Percentiles rank a stretch among this genome's conserved stretches.
phyloP scores from a whole-genome alignment of 2,888 invertebrate genomes.

The Aethes cnicana region DNA sequence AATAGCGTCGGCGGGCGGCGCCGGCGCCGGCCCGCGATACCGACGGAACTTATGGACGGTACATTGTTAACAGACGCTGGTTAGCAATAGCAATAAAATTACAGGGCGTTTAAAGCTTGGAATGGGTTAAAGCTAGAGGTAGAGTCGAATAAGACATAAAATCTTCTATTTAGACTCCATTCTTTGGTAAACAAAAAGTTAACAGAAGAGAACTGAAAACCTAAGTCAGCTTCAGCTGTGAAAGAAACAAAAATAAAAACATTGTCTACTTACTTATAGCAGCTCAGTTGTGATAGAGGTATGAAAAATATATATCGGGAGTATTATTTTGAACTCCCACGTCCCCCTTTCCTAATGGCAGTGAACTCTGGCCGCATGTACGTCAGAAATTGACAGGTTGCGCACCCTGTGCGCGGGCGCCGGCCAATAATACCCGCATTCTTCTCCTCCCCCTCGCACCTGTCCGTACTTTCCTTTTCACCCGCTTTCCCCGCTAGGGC shows the following conservation, averaged over 20 bases:
- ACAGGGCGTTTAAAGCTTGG: neutral
- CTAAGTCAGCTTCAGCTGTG: no score
- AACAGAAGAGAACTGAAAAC: no score
- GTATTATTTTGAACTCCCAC: neutral
- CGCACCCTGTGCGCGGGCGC: conserved; percentile 65
- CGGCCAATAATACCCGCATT: conserved; percentile 76
- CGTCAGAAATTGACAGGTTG: conserved; percentile 9
- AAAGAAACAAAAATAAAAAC: no score
- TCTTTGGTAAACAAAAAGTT: no score
- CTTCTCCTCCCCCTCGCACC: conserved; percentile 63
- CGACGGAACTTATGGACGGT: conserved; percentile 34
- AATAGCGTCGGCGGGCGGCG: conserved; percentile 44
- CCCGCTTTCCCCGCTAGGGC: conserved; percentile 52
- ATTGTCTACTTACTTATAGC: no score
- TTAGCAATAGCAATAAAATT: no score
- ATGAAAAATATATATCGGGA: neutral
- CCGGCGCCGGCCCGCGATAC: conserved; percentile 51
- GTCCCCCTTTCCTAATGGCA: neutral
- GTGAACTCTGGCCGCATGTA: no score
- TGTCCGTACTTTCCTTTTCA: conserved; percentile 76
- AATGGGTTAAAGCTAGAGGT: no score
- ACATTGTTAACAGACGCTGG: no score
- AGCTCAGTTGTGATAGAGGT: neutral
- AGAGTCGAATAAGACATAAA: no score
- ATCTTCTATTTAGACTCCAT: no score